These are phyloP conservation scores for Grallaria varia DNA, from an alignment of 2,113 vertebrate species.

Conservation along the genomic window DNA sequence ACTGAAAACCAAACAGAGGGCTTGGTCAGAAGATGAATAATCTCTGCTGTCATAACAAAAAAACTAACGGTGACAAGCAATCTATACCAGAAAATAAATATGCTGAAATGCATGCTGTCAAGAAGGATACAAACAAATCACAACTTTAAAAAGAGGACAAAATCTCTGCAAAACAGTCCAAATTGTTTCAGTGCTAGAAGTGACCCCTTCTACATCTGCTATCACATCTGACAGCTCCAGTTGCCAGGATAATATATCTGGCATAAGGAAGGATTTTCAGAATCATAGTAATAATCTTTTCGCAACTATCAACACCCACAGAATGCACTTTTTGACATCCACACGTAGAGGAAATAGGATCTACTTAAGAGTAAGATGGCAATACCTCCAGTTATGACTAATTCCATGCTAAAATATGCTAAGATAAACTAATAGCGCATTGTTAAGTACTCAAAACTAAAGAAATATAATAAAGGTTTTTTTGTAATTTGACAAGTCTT, in stretches of 20 bases:
- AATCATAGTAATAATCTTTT: constrained; percentile 64
- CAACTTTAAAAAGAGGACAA: constrained; percentile 20
- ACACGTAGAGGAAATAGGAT: neutral
- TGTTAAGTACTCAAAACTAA: neutral
- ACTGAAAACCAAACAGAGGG: neutral
- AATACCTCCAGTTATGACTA: neutral
- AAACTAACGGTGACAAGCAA: constrained; percentile 56
- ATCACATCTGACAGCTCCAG: constrained; percentile 38
- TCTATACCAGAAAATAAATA: constrained; percentile 14
- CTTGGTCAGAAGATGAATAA: constrained; percentile 27
- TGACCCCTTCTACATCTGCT: constrained; percentile 43
- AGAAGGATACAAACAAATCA: neutral
- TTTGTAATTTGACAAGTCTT: neutral
- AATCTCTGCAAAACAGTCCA: constrained; percentile 35
- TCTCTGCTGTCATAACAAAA: constrained; percentile 50
- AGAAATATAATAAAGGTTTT: neutral
- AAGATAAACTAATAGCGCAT: neutral
- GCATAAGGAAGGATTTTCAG: constrained; percentile 37
- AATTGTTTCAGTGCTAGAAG: constrained; percentile 38
- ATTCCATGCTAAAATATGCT: neutral
- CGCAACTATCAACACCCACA: constrained; percentile 41
- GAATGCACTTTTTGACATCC: constrained; percentile 40
- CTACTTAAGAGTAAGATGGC: neutral
- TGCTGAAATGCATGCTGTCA: constrained; percentile 25
- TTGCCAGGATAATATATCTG: constrained; percentile 14